These are phyloP conservation scores for Platichthys flesus DNA, from an alignment of 2,113 vertebrate genomes.

Conservation along the genomic window DNA sequence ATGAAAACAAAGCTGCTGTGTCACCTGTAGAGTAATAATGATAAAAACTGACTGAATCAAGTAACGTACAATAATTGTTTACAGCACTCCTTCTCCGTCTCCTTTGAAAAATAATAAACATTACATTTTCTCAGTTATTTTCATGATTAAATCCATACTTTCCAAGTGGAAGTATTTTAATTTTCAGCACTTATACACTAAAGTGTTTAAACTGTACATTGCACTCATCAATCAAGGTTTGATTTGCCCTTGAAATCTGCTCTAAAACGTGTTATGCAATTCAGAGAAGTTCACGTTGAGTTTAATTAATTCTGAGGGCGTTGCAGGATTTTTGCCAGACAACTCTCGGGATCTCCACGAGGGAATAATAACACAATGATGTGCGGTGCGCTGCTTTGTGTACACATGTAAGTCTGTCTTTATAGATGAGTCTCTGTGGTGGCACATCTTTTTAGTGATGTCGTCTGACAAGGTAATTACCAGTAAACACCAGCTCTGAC, in stretches of 20 bases:
- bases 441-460: neutral
- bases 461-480: neutral
- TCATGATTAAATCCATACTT: neutral
- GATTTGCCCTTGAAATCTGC: slow-evolving; percentile 15
- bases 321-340: neutral
- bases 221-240: neutral
- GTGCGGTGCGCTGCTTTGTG: too few relatives aligned
- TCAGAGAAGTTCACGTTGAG: slow-evolving; percentile 19
- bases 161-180: neutral
- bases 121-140: too few relatives aligned
- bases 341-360: neutral
- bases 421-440: neutral
- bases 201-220: neutral
- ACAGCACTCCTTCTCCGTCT: too few relatives aligned
- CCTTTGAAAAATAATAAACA: too few relatives aligned
- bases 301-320: slow-evolving; percentile 6
- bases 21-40: too few relatives aligned
- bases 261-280: neutral
- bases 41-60: too few relatives aligned
- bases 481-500: neutral
- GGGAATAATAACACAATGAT: too few relatives aligned
- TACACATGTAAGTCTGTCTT: neutral
- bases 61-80: too few relatives aligned
- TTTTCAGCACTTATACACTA: neutral
- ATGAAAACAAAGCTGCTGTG: too few relatives aligned